A percentile compares a stretch with the other conserved stretches of the same genome.
These are phyloP conservation scores for Synergus laeviventris DNA, from an alignment of 2,888 invertebrate species.

Conservation along the genomic window DNA sequence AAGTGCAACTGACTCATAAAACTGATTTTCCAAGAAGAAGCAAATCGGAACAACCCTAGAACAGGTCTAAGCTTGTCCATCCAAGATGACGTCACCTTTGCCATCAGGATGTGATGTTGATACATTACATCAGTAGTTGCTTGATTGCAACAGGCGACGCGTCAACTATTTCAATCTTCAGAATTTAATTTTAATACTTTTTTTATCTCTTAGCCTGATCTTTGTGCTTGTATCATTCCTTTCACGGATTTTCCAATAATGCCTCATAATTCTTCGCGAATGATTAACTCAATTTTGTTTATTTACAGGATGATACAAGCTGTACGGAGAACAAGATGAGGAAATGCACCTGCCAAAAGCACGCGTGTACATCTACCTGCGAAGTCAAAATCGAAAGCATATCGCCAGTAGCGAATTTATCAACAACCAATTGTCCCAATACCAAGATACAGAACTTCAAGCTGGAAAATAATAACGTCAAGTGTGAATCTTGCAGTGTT, in stretches of 20 bases:
- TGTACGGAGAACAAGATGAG: constrained; percentile 64
- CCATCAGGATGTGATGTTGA: background rate
- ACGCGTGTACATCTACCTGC: constrained; percentile 69
- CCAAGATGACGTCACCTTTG: background rate
- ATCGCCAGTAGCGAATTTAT: constrained; percentile 67
- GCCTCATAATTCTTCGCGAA: background rate
- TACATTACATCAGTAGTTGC: background rate
- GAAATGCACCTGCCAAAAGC: constrained; percentile 69
- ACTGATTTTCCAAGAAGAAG: background rate
- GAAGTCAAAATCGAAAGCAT: constrained; percentile 72
- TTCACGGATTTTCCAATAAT: no score
- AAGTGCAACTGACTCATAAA: background rate
- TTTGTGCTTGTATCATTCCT: no score
- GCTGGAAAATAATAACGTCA: constrained; percentile 73
- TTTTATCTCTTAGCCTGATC: no score
- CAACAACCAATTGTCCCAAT: constrained; percentile 58
- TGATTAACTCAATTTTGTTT: background rate
- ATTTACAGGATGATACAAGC: constrained; percentile 66
- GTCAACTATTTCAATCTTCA: no score
- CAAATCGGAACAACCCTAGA: background rate
- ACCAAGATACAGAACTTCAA: constrained; percentile 65
- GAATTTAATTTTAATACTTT: no score
- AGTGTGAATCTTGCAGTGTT: constrained; percentile 72
- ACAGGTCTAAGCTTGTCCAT: background rate
- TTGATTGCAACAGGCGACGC: background rate